A percentile compares a stretch with the other conserved stretches of the same genome.
These are phyloP conservation scores for Lycaena phlaeas DNA, from an alignment of 2,888 invertebrate species.

Conservation along the genomic window DNA sequence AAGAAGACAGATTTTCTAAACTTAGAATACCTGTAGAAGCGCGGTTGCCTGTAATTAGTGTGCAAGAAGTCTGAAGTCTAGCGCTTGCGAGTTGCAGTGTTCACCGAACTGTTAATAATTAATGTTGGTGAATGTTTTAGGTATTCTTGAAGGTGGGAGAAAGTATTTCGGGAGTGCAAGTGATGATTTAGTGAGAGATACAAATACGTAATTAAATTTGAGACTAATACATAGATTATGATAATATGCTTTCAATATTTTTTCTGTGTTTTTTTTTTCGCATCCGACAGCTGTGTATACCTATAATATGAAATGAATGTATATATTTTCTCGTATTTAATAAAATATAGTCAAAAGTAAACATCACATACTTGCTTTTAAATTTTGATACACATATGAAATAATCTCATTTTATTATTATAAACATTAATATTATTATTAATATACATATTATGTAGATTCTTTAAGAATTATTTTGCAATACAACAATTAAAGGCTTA, in stretches of 20 bases:
- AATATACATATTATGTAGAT: no score
- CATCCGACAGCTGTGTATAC: not conserved
- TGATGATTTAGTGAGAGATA: not conserved
- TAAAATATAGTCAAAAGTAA: no score
- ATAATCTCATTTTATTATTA: no score
- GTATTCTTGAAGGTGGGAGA: not conserved
- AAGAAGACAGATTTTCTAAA: conserved; percentile 25
- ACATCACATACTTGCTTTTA: no score
- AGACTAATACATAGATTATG: not conserved
- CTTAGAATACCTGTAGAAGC: conserved; percentile 24
- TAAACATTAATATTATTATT: no score
- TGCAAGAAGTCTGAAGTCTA: no score
- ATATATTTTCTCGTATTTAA: no score
- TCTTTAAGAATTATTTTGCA: no score
- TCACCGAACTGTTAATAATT: conserved; percentile 34
- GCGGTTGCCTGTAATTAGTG: conserved; percentile 24
- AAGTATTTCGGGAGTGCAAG: not conserved
- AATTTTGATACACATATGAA: no score
- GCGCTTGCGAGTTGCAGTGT: conserved; percentile 24
- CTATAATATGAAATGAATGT: no score
- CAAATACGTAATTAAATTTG: not conserved
- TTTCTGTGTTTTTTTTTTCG: no score
- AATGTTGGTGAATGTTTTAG: conserved; percentile 14
- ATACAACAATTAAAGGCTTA: not conserved
- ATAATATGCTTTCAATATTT: no score